Base-by-base conservation (phyloP, 2,888 invertebrate species). In the Andricus curvator region DNA sequence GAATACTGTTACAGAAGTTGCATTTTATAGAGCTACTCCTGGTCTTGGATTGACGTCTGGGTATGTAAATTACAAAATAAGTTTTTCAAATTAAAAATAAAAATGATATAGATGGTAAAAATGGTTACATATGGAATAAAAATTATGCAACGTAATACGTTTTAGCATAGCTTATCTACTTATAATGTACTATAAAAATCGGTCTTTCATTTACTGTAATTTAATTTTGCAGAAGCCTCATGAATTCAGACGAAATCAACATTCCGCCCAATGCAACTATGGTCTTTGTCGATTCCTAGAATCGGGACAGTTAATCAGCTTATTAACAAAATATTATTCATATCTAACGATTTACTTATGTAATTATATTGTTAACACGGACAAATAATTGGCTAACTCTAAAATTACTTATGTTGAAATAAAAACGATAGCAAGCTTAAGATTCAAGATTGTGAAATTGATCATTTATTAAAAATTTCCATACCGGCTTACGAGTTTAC, bases 1-100 rank as follows among this genome's bases (percentile, higher is more conserved):
- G 78, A 93, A 94, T 77, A 92, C 94, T 2, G 88, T 89, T 4
- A 91, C 92, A 1, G 87, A 92, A 74, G 85, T 95, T 25, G 90
- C 93, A 77, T 93, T 95, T 5, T 92, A 94, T 37, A 91, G 94
- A 13, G 91, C 93, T 15, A 94, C 94, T 56, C 64, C 77, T 0
- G 74, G 80, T 11, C 76, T 80, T 51, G 65, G 41, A 44, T 17
- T 83, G 8, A 41, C 33, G 25, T 78, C 70, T 8, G 83, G 83
- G 89, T 89, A 82, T 87, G 86, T 56, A 22, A 48, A 48, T 74
- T 44, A 74, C 22, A 48, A 48, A 48, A 4, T 76, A 74, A 65
- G 20, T 65, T n/a, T 0, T 41, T 51, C 56, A 20, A 29, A n/a
- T 74, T 68, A 6, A 68, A 41, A n/a, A 67, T 25, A 44, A 65